Conservation (phyloP, 2,888 invertebrate genomes). For the Caenorhabditis zanzibari region DNA sequence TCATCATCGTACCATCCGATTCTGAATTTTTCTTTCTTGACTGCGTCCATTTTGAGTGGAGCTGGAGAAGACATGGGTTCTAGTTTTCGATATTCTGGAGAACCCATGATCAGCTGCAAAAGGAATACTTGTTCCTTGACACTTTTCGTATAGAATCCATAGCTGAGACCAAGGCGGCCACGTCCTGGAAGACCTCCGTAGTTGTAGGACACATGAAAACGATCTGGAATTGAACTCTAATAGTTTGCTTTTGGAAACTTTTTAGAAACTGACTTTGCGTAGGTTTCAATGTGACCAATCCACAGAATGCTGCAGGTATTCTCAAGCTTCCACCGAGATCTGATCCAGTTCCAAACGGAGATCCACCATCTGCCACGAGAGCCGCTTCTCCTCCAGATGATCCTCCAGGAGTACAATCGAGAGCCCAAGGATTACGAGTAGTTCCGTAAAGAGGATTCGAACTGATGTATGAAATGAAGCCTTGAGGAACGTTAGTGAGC, state of each 20-base stretch:
- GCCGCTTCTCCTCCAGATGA: slow-evolving; percentile 85
- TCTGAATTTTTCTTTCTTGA: slow-evolving; percentile 22
- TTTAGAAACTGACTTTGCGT: slow-evolving; percentile 75
- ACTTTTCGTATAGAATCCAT: slow-evolving; percentile 81
- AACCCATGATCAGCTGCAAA: slow-evolving; percentile 65
- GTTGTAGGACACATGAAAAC: slow-evolving; percentile 73
- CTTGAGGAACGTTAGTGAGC: slow-evolving; percentile 84
- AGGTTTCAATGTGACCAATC: slow-evolving; percentile 84
- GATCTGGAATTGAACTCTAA: slow-evolving; percentile 48
- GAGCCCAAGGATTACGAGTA: slow-evolving; percentile 84
- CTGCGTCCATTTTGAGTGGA: slow-evolving; percentile 34
- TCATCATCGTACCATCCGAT: slow-evolving; percentile 84
- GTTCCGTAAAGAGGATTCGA: slow-evolving; percentile 84
- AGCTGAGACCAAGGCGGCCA: slow-evolving; percentile 77
- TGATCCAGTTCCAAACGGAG: slow-evolving; percentile 84
- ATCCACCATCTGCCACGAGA: slow-evolving; percentile 85
- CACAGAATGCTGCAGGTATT: slow-evolving; percentile 85
- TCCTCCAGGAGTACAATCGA: slow-evolving; percentile 84
- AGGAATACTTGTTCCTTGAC: slow-evolving; percentile 79
- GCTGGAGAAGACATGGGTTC: slow-evolving; percentile 65
- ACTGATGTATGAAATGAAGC: slow-evolving; percentile 78
- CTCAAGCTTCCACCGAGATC: slow-evolving; percentile 85
- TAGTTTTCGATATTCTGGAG: slow-evolving; percentile 63
- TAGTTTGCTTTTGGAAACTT: background rate
- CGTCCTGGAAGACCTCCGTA: slow-evolving; percentile 81